Percentiles rank a stretch among this genome's conserved stretches.
phyloP scores from a whole-genome alignment of 2,113 vertebrate species.

The Stictonetta naevosa region DNA sequence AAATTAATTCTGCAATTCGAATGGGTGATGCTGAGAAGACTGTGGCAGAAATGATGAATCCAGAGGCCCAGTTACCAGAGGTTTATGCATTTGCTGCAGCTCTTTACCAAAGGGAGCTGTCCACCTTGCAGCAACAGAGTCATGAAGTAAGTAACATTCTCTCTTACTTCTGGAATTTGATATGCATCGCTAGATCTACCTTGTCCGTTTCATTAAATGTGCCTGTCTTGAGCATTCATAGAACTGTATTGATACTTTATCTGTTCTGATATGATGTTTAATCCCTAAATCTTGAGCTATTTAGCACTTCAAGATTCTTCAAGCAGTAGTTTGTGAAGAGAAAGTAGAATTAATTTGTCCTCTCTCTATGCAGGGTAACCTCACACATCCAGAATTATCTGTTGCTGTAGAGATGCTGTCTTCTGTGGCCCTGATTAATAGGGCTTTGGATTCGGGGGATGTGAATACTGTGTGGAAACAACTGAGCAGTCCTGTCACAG shows the following conservation, averaged over 20 bases:
- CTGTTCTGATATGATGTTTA: not conserved
- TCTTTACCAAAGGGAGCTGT: slow-evolving; percentile 93
- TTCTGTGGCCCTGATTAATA: slow-evolving; percentile 94
- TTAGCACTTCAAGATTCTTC: not conserved
- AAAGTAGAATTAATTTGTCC: not conserved
- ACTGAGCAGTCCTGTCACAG: slow-evolving; percentile 89
- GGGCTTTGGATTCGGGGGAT: slow-evolving; percentile 90
- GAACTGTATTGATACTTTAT: not conserved
- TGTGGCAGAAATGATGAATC: slow-evolving; percentile 89
- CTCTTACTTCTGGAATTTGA: not conserved
- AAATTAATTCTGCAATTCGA: slow-evolving; percentile 88
- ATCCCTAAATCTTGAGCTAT: not conserved
- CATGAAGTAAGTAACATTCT: slow-evolving; percentile 75
- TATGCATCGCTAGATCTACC: not conserved
- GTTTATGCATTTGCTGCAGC: slow-evolving; percentile 89
- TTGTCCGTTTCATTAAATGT: not conserved
- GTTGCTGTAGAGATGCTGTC: slow-evolving; percentile 98
- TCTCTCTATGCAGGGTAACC: slow-evolving; percentile 79
- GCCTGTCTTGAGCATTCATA: not conserved
- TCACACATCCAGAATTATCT: slow-evolving; percentile 90
- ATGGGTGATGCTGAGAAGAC: slow-evolving; percentile 87
- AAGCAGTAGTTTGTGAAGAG: not conserved
- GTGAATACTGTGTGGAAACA: slow-evolving; percentile 88
- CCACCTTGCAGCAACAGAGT: slow-evolving; percentile 93
- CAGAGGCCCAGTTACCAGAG: slow-evolving; percentile 92